These are phyloP conservation scores for Brachyopa scutellaris DNA, from an alignment of 2,888 invertebrate genomes.

Conservation along the genomic window DNA sequence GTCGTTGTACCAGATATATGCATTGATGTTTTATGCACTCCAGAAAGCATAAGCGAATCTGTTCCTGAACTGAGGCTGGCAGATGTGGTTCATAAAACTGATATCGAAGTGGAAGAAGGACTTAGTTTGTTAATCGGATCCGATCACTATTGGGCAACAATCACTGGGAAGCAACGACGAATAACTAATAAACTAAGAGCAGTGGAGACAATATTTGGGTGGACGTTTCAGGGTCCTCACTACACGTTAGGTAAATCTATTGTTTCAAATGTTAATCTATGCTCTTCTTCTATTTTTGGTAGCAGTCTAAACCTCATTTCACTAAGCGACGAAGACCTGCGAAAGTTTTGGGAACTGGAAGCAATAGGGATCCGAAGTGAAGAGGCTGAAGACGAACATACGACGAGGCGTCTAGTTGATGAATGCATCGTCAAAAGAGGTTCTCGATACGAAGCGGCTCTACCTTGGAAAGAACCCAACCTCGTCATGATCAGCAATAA, in stretches of 20 bases:
- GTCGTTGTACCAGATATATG: no score
- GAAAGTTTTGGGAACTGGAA: conserved; percentile 18
- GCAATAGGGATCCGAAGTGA: conserved; percentile 22
- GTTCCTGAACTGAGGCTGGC: no score
- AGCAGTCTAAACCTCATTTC: not conserved
- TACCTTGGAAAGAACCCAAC: not conserved
- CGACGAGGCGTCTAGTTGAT: not conserved
- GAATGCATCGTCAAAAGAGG: no score
- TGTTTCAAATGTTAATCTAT: conserved; percentile 1
- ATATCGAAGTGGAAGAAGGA: no score
- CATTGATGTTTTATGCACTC: no score
- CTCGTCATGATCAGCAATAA: not conserved
- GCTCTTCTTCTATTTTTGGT: not conserved
- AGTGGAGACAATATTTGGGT: conserved; percentile 20
- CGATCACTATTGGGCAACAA: conserved; percentile 13
- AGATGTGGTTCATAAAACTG: no score
- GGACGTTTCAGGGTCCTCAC: conserved; percentile 15
- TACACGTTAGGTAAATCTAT: conserved; percentile 1
- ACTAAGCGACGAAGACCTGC: not conserved
- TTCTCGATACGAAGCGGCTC: not conserved
- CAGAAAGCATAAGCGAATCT: no score
- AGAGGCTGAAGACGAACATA: not conserved
- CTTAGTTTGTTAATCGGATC: no score
- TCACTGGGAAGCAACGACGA: conserved; percentile 24
- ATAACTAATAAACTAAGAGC: not conserved